Evolutionary conservation across 1,140 invertebrate species (phyloP).

Genomic region (Orius laevigatus): DNA sequence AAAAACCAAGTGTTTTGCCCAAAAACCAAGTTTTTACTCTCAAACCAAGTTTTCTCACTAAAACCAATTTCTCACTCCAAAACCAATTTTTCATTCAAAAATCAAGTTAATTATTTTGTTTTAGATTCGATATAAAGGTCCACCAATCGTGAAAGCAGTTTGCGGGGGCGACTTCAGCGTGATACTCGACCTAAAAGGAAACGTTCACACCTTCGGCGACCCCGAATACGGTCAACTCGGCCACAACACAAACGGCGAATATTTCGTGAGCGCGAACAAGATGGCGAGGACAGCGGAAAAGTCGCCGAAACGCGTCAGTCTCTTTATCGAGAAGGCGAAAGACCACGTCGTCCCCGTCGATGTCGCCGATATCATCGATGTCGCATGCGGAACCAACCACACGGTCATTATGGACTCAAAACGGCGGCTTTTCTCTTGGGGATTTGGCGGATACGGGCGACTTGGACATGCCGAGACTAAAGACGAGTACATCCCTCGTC

Average conservation of each 20-base stretch:
- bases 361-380: constrained; percentile 72
- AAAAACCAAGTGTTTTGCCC: too few species aligned
- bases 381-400: constrained; percentile 81
- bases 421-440: constrained; percentile 80
- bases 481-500: constrained; percentile 74
- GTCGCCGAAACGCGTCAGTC: constrained; percentile 62
- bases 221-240: constrained; percentile 85
- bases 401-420: constrained; percentile 76
- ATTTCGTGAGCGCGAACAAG: constrained; percentile 77
- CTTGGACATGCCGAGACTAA: constrained; percentile 81
- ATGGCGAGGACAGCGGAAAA: constrained; percentile 72
- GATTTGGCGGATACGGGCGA: constrained; percentile 84
- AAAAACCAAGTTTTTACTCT: too few species aligned
- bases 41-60: too few species aligned
- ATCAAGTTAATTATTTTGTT: constrained; percentile 13
- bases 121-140: constrained; percentile 39
- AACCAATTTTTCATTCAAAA: too few species aligned
- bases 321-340: constrained; percentile 76
- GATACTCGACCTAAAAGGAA: constrained; percentile 75
- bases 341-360: constrained; percentile 71
- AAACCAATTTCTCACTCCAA: too few species aligned
- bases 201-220: constrained; percentile 75
- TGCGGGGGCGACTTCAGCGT: constrained; percentile 87
- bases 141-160: constrained; percentile 66
- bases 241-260: constrained; percentile 87